Evolutionary conservation across 2,113 vertebrate species (phyloP).

Genomic region (Carassius auratus): DNA sequence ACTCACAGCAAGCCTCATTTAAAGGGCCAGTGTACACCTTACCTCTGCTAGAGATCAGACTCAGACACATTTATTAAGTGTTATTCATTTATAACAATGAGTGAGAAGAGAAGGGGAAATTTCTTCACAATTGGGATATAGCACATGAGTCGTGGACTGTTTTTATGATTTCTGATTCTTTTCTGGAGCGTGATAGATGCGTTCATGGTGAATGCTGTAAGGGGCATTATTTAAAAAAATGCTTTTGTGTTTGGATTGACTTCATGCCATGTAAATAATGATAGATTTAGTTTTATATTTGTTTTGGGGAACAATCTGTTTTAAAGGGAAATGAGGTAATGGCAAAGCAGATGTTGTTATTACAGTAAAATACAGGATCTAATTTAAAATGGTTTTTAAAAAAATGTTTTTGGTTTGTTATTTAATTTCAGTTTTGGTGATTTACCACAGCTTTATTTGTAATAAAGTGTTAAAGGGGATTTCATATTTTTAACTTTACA

Average conservation of each 20-base stretch:
- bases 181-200: not conserved
- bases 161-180: not conserved
- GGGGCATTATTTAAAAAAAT: not conserved
- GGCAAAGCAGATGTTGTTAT: not conserved
- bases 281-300: not conserved
- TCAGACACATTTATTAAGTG: not conserved
- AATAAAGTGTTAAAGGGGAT: not conserved
- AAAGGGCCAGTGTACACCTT: constrained; percentile 66
- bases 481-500: too few relatives aligned
- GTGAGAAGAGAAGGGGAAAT: not conserved
- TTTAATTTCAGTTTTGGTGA: not conserved
- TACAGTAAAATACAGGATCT: not conserved
- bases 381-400: not conserved
- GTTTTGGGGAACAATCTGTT: not conserved
- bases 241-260: not conserved
- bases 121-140: not conserved
- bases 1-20: constrained; percentile 63
- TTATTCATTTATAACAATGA: not conserved
- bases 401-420: not conserved
- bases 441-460: not conserved
- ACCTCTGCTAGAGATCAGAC: not conserved
- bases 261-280: not conserved
- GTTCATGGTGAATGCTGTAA: too few relatives aligned
- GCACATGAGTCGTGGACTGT: not conserved
- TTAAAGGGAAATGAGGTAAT: not conserved